A percentile compares a stretch with the other conserved stretches of the same genome.
Conservation (phyloP, 2,797 vertebrate species). For the Silurus aristotelis region DNA sequence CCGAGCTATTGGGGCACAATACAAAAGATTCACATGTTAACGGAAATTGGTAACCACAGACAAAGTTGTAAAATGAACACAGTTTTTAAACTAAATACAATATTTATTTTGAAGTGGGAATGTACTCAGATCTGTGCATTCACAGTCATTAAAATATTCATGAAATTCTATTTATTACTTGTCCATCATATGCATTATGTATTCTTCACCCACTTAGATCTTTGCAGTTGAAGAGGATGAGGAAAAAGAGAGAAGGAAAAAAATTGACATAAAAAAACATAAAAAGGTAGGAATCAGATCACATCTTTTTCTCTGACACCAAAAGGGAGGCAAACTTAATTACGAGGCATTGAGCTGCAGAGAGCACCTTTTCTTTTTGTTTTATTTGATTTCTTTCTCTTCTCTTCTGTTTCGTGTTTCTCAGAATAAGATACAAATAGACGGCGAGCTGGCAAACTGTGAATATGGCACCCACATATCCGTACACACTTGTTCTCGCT, state of each 20-base stretch:
- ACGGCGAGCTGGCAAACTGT: slow-evolving; percentile 34
- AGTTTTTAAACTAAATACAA: slow-evolving; percentile 59
- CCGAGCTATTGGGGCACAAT: slow-evolving; percentile 1
- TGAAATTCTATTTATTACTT: slow-evolving; percentile 68
- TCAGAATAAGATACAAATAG: slow-evolving; percentile 46
- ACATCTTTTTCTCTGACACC: slow-evolving; percentile 66
- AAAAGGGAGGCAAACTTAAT: slow-evolving; percentile 71
- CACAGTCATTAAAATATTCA: slow-evolving; percentile 76
- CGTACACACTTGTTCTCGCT: slow-evolving; percentile 17
- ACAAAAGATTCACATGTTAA: background rate
- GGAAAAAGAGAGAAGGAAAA: slow-evolving; percentile 48
- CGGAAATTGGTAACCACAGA: slow-evolving; percentile 30
- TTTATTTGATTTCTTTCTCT: slow-evolving; percentile 37
- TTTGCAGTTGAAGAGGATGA: slow-evolving; percentile 60
- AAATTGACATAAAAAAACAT: slow-evolving; percentile 42
- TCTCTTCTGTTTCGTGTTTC: slow-evolving; percentile 59
- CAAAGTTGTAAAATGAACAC: slow-evolving; percentile 34
- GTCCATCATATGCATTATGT: slow-evolving; percentile 74
- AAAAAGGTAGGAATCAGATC: slow-evolving; percentile 65
- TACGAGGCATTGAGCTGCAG: slow-evolving; percentile 62
- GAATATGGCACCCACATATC: slow-evolving; percentile 28
- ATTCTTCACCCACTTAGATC: slow-evolving; percentile 67
- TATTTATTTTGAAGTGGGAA: slow-evolving; percentile 78
- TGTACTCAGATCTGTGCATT: slow-evolving; percentile 69
- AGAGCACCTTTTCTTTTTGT: slow-evolving; percentile 54